Percentiles rank a stretch among this genome's conserved stretches.
Evolutionary conservation across 2,797 vertebrate genomes (phyloP).

Genomic region (Spondyliosoma cantharus): DNA sequence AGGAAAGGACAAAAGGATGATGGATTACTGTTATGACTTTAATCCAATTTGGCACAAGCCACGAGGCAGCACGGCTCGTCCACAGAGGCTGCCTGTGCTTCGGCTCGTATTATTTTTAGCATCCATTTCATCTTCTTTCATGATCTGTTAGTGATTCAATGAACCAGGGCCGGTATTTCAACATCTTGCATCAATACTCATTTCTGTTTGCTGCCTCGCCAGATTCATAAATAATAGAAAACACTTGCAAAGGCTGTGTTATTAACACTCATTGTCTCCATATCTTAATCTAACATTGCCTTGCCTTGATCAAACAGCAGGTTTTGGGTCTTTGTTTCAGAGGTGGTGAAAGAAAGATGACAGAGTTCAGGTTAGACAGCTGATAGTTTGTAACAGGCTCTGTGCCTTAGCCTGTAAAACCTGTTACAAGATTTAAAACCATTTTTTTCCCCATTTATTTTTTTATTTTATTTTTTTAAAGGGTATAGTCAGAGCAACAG

Average conservation of each 20-base stretch:
- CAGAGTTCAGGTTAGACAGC: conserved; percentile 13
- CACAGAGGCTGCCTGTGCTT: conserved; percentile 22
- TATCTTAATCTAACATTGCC: conserved; percentile 43
- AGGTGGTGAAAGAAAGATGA: conserved; percentile 2
- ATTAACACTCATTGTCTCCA: conserved; percentile 16
- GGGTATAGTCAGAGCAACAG: background rate
- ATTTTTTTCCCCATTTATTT: no score
- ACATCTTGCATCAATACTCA: conserved; percentile 27
- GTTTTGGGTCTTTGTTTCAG: conserved; percentile 6
- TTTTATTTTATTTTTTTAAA: background rate
- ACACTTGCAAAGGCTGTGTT: conserved; percentile 1
- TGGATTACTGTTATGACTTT: conserved; percentile 38
- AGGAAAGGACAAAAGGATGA: conserved; percentile 34
- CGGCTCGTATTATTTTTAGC: conserved; percentile 51
- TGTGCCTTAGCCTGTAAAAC: background rate
- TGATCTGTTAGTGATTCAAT: conserved; percentile 46
- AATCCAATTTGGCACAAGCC: conserved; percentile 34
- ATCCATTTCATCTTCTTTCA: conserved; percentile 51
- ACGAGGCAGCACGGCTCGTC: conserved; percentile 16
- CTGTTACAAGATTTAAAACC: background rate
- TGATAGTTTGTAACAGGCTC: background rate
- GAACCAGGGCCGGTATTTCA: conserved; percentile 27
- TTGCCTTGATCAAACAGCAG: conserved; percentile 49
- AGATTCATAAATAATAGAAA: conserved; percentile 38
- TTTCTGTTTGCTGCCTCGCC: background rate